phyloP scores from a whole-genome alignment of 2,113 vertebrate genomes.

The Pagrus major region DNA sequence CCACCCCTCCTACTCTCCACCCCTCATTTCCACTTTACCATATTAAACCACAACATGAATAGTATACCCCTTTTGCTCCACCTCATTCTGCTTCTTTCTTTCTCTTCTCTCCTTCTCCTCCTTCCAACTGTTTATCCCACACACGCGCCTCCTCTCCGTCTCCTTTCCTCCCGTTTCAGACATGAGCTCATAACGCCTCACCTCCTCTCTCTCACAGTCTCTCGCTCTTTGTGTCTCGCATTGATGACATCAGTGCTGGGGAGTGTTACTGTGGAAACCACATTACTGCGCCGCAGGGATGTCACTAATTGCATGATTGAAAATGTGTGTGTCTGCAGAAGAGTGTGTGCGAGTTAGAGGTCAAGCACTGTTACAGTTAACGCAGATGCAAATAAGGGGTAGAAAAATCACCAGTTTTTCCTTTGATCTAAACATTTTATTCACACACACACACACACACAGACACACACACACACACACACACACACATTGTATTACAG shows the following conservation, averaged over 20 bases:
- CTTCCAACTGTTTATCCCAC: conserved; percentile 10
- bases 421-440: conserved; percentile 10
- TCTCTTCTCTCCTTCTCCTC: neutral
- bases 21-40: conserved; percentile 14
- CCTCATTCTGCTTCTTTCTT: neutral
- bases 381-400: neutral
- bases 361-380: conserved; percentile 18
- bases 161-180: conserved; percentile 49
- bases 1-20: conserved; percentile 8
- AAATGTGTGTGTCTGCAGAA: conserved; percentile 11
- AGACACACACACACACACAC: neutral
- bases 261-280: conserved; percentile 78
- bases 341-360: conserved; percentile 32
- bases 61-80: conserved; percentile 1
- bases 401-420: conserved; percentile 1
- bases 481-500: neutral
- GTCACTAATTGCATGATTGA: conserved; percentile 63
- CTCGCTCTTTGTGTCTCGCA: conserved; percentile 67
- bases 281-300: conserved; percentile 49
- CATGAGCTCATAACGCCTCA: conserved; percentile 69
- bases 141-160: conserved; percentile 20
- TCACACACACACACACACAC: neutral
- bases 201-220: conserved; percentile 36
- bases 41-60: conserved; percentile 11
- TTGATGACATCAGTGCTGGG: conserved; percentile 73